Conservation (phyloP, 2,113 vertebrate species). For the Kryptolebias marmoratus region DNA sequence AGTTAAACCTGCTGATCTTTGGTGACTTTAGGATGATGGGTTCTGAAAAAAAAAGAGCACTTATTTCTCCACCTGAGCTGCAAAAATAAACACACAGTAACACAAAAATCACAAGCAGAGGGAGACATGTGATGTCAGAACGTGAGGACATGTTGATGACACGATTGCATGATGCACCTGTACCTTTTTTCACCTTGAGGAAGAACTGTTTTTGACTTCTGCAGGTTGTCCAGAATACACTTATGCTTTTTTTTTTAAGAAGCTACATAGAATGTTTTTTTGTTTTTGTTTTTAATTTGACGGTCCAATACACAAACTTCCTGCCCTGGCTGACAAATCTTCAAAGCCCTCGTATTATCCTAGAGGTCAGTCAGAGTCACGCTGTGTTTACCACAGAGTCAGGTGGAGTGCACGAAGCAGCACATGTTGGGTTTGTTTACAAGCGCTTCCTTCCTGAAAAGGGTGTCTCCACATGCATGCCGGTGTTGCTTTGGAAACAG, state of each 20-base stretch:
- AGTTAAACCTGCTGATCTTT: conserved; percentile 47
- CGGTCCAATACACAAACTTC: neutral
- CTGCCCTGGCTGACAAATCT: conserved; percentile 6
- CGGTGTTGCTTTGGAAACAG: conserved; percentile 80
- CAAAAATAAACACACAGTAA: conserved; percentile 46
- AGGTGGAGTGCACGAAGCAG: conserved; percentile 17
- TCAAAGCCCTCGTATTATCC: conserved; percentile 12
- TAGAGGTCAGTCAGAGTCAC: conserved; percentile 32
- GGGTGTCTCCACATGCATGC: conserved; percentile 50
- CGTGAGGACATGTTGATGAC: conserved; percentile 50
- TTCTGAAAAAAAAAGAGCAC: conserved; percentile 11
- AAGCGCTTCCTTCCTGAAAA: conserved; percentile 69
- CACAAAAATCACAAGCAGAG: conserved; percentile 9
- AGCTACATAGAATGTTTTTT: neutral
- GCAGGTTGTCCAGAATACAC: neutral
- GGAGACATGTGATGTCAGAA: conserved; percentile 18
- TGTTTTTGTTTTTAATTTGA: neutral
- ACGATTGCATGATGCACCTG: conserved; percentile 24
- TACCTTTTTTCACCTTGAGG: conserved; percentile 7
- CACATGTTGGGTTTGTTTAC: conserved; percentile 75
- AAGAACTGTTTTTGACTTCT: conserved; percentile 19
- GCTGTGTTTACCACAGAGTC: conserved; percentile 57
- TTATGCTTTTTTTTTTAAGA: neutral
- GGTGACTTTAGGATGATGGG: conserved; percentile 25
- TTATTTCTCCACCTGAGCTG: neutral